These are phyloP conservation scores for Hippoglossus hippoglossus DNA, from an alignment of 2,797 vertebrate species.

Conservation along the genomic window DNA sequence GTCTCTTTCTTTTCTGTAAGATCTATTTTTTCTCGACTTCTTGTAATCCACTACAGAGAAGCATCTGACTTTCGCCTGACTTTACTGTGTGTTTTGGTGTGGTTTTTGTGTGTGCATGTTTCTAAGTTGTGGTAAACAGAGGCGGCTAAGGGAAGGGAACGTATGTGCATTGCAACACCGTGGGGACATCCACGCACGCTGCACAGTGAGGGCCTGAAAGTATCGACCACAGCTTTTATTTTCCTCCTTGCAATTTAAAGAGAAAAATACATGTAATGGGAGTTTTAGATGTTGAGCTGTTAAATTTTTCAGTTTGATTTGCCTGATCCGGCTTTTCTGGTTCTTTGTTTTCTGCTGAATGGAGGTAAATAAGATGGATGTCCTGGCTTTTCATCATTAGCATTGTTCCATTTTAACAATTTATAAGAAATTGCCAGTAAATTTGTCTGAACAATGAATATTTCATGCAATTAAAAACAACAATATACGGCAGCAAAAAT, in stretches of 20 bases:
- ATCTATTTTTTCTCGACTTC: slow-evolving; percentile 56
- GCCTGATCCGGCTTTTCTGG: slow-evolving; percentile 69
- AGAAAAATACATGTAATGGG: slow-evolving; percentile 88
- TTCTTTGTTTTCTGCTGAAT: slow-evolving; percentile 82
- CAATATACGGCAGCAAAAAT: slow-evolving; percentile 87
- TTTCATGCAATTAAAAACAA: slow-evolving; percentile 89
- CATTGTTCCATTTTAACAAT: slow-evolving; percentile 90
- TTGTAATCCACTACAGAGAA: slow-evolving; percentile 68
- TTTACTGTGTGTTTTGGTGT: slow-evolving; percentile 61
- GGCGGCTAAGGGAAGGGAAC: slow-evolving; percentile 67
- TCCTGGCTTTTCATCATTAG: slow-evolving; percentile 87
- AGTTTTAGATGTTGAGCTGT: slow-evolving; percentile 85
- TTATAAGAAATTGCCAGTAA: slow-evolving; percentile 86
- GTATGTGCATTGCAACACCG: slow-evolving; percentile 73
- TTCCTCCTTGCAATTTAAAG: slow-evolving; percentile 84
- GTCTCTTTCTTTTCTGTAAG: slow-evolving; percentile 51
- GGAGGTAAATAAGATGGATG: slow-evolving; percentile 86
- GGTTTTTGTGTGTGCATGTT: slow-evolving; percentile 51
- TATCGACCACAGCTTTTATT: slow-evolving; percentile 83
- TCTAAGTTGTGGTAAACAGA: slow-evolving; percentile 79
- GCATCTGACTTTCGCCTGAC: slow-evolving; percentile 61
- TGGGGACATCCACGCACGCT: slow-evolving; percentile 75
- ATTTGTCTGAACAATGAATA: slow-evolving; percentile 86
- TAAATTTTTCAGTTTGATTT: slow-evolving; percentile 90
- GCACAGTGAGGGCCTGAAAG: slow-evolving; percentile 74